phyloP scores from a whole-genome alignment of 1,140 invertebrate species.

The Propsilocerus akamusi region DNA sequence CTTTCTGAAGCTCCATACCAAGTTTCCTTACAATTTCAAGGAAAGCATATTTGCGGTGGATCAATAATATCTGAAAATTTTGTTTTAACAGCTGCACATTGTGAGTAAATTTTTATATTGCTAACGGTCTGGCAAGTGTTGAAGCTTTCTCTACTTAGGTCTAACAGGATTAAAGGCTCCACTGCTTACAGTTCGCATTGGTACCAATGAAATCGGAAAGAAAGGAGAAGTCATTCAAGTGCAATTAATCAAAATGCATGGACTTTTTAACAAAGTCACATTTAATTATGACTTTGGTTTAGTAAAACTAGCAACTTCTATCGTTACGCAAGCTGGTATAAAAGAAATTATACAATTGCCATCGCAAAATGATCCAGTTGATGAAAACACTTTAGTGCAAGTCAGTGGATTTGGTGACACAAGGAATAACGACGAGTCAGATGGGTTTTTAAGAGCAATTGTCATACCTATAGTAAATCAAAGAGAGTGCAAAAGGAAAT shows the following conservation, averaged over 20 bases:
- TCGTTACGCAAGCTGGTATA: background rate
- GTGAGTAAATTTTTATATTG: background rate
- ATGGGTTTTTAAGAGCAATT: background rate
- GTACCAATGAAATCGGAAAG: background rate
- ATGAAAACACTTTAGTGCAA: background rate
- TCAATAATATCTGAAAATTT: background rate
- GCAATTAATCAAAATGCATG: background rate
- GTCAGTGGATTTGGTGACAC: background rate
- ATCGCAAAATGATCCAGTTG: background rate
- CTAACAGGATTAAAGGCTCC: too few relatives aligned
- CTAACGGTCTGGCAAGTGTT: too few relatives aligned
- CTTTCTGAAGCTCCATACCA: background rate
- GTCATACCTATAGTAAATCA: background rate
- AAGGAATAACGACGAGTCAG: background rate
- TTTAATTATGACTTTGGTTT: background rate
- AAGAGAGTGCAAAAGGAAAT: background rate
- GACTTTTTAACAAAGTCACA: background rate
- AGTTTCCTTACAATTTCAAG: background rate
- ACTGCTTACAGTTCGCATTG: background rate
- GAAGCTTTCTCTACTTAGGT: too few relatives aligned
- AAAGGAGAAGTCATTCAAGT: background rate
- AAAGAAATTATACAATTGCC: background rate
- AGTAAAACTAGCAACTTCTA: background rate
- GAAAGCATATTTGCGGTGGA: background rate
- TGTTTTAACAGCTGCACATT: background rate